Conservation (phyloP, 2,888 invertebrate species). For the Craniophora ligustri region DNA sequence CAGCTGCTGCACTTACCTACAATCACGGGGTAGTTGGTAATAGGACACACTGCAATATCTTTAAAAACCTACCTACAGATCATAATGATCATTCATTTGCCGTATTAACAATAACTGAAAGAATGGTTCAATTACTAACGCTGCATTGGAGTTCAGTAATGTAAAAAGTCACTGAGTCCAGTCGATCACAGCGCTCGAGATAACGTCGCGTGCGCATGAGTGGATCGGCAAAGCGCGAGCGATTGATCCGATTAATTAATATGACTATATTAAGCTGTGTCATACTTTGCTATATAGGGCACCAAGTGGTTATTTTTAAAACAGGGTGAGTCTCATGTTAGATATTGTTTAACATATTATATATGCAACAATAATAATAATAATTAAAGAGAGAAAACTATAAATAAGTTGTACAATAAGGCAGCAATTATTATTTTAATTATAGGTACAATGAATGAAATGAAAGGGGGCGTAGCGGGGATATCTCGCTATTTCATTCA, state of each 20-base stretch:
- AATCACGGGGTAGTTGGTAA: too few species aligned
- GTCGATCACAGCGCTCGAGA: constrained; percentile 45
- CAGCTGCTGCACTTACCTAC: too few species aligned
- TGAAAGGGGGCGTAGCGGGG: too few species aligned
- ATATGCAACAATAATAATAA: too few species aligned
- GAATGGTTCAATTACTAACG: constrained; percentile 19
- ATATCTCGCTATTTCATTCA: too few species aligned
- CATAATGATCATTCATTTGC: background rate
- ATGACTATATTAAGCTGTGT: constrained; percentile 50
- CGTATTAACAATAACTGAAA: constrained; percentile 4
- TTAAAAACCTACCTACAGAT: background rate
- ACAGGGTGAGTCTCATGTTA: too few species aligned
- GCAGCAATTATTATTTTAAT: too few species aligned
- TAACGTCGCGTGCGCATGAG: constrained; percentile 42
- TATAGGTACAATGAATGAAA: too few species aligned
- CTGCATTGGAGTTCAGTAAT: constrained; percentile 14
- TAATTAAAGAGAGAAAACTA: too few species aligned
- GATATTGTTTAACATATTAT: too few species aligned
- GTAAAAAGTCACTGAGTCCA: constrained; percentile 34
- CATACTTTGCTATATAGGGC: constrained; percentile 42
- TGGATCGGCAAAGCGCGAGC: constrained; percentile 20
- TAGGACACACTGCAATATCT: too few species aligned
- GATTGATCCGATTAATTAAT: constrained; percentile 49
- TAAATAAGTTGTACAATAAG: too few species aligned
- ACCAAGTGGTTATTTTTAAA: constrained; percentile 25